These are phyloP conservation scores for Myoxocephalus aenaeus DNA, from an alignment of 2,797 vertebrate species.

Conservation along the genomic window DNA sequence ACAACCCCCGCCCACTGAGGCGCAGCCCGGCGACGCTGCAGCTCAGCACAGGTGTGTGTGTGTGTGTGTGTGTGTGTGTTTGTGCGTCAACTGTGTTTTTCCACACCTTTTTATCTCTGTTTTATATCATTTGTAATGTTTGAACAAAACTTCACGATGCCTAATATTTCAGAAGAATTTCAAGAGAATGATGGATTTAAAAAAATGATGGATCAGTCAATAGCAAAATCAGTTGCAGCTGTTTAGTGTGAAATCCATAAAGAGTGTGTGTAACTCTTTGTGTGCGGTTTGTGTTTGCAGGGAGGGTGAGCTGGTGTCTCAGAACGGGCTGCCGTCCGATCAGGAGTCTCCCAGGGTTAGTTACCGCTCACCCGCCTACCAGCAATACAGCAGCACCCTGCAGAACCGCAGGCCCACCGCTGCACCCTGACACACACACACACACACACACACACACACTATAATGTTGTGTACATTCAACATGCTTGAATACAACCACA, in stretches of 20 bases:
- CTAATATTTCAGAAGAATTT: not conserved
- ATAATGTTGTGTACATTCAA: not conserved
- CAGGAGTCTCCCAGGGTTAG: constrained; percentile 98
- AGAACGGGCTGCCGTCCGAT: constrained; percentile 93
- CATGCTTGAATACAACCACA: constrained; percentile 1
- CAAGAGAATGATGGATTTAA: no score
- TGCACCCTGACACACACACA: constrained; percentile 40
- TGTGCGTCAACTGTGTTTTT: not conserved
- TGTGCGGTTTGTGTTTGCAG: constrained; percentile 70
- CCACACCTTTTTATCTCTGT: not conserved
- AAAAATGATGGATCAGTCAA: not conserved
- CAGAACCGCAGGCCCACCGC: constrained; percentile 89
- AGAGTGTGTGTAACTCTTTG: not conserved
- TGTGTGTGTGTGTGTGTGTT: no score
- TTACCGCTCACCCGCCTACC: constrained; percentile 97
- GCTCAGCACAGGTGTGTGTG: constrained; percentile 85
- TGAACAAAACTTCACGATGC: not conserved
- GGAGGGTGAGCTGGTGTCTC: constrained; percentile 91
- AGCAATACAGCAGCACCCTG: constrained; percentile 96
- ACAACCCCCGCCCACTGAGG: constrained; percentile 85
- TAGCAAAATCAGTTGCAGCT: not conserved
- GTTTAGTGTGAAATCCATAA: not conserved
- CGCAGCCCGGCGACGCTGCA: constrained; percentile 82
- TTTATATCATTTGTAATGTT: not conserved
- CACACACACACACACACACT: constrained; percentile 6